Evolutionary conservation across 2,797 vertebrate genomes (phyloP).

Genomic region (Mormyrus proboscirostris): DNA sequence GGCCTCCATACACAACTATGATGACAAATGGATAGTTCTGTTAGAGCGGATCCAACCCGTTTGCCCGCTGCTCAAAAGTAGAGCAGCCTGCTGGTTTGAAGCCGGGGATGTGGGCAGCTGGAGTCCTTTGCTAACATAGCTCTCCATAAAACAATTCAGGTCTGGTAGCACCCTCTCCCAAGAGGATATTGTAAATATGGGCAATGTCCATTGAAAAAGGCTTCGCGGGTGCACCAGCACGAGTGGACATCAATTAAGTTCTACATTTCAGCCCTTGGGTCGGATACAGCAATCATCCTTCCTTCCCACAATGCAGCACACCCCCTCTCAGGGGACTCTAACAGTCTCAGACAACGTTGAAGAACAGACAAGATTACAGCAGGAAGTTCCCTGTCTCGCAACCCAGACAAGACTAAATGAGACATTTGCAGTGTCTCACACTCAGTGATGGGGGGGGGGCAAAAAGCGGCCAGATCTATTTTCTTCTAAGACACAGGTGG

Average conservation of each 20-base stretch:
- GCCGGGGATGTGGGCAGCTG: background rate
- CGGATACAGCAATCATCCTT: slow-evolving; percentile 50
- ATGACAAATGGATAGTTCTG: slow-evolving; percentile 1
- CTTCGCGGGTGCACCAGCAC: background rate
- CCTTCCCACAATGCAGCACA: slow-evolving; percentile 55
- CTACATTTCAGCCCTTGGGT: slow-evolving; percentile 42
- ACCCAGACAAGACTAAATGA: slow-evolving; percentile 47
- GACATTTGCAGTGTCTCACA: slow-evolving; percentile 47
- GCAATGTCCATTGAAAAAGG: background rate
- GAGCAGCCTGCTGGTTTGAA: background rate
- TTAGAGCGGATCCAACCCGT: background rate
- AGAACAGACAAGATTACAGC: slow-evolving; percentile 56
- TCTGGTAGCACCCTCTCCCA: background rate
- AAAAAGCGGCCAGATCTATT: slow-evolving; percentile 27
- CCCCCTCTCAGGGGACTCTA: slow-evolving; percentile 63
- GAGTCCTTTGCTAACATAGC: background rate
- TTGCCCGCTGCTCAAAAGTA: background rate
- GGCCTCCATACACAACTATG: background rate
- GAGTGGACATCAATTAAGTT: slow-evolving; percentile 17
- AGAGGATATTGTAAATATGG: background rate
- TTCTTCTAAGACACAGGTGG: slow-evolving; percentile 10
- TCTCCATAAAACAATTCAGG: background rate
- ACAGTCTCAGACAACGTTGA: slow-evolving; percentile 56
- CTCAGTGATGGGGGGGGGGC: slow-evolving; percentile 36
- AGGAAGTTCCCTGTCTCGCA: slow-evolving; percentile 46